phyloP scores from a whole-genome alignment of 2,888 invertebrate species.

The Dicyrtoma fusca region DNA sequence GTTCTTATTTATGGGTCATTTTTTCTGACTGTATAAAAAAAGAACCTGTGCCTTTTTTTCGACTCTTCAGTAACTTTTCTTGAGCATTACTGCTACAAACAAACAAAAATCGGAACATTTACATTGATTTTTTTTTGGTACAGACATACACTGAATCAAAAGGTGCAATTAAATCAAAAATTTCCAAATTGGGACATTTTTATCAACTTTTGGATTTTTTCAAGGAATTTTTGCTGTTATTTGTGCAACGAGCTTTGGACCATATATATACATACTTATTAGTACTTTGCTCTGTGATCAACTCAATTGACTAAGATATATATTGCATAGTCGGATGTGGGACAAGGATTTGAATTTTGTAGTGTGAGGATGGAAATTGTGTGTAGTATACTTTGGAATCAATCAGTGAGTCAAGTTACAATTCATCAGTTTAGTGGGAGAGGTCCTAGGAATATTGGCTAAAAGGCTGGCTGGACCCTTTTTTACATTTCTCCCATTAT shows the following conservation, averaged over 20 bases:
- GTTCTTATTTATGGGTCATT: conserved; percentile 8
- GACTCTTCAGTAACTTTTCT: conserved; percentile 5
- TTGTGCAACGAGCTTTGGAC: neutral
- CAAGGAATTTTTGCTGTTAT: neutral
- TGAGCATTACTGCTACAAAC: neutral
- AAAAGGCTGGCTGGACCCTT: conserved; percentile 25
- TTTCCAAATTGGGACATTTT: neutral
- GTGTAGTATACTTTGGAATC: conserved; percentile 31
- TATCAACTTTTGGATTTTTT: conserved; percentile 1
- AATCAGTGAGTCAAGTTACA: conserved; percentile 36
- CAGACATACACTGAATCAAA: neutral
- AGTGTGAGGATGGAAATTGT: conserved; percentile 50
- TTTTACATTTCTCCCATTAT: neutral
- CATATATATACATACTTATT: neutral
- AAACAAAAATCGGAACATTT: neutral
- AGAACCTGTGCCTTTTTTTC: conserved; percentile 14
- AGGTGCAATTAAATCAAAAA: neutral
- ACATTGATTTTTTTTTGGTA: neutral
- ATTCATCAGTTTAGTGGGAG: conserved; percentile 52
- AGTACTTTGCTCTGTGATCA: neutral
- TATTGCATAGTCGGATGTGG: too few relatives aligned
- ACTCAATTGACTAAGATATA: too few relatives aligned
- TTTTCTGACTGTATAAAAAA: neutral
- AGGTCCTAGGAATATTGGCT: conserved; percentile 56
- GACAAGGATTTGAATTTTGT: too few relatives aligned